Base-by-base conservation (phyloP, 2,113 vertebrate genomes). In the Chloropsis cyanopogon region DNA sequence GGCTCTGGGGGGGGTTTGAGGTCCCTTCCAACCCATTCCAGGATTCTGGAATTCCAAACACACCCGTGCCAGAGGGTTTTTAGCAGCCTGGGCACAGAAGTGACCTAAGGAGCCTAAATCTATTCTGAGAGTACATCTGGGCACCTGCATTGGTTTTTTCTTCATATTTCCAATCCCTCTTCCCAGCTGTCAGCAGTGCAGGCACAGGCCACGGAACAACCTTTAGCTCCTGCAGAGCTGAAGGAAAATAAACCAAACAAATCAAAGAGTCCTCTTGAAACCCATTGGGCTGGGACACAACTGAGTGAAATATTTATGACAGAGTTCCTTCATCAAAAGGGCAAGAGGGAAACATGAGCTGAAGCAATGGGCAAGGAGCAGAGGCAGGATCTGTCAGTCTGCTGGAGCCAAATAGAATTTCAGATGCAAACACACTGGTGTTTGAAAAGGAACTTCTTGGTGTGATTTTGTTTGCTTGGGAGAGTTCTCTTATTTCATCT, bases 31-130 rank as follows among this genome's bases (percentile, higher is more conserved):
- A 19, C 6, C 25, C 37, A 63, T 6, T 13, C 13, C 7, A 3
- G 21, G 37, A 29, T 25, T 53, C 39, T 37, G 37, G 22, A 12
- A 26, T 54, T 63, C 37, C 49, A 22, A n/a, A 9, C 21, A 3
- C 63, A 10, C 2, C 0, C 0, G 7, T 44, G 12, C n/a, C 53
- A 19, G 23, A 1, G 0, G 6, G 15, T 4, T 73, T 70, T 41
- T 35, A 83, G 35, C 47, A 86, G n/a, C 26, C 14, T 29, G 76
- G 47, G 28, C 56, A 82, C 46, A 69, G 37, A 35, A 86, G 28
- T 21, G 1, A n/a, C 46, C 50, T 47, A 5, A 81, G 24, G 44
- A 89, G 23, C 9, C 8, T 14, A 14, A 50, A 47, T n/a, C 10
- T 72, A 2, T 57, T 60, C 64, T 29, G 26, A 33, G 41, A 65